phyloP scores from a whole-genome alignment of 2,888 invertebrate genomes.

The Conistra vaccinii region DNA sequence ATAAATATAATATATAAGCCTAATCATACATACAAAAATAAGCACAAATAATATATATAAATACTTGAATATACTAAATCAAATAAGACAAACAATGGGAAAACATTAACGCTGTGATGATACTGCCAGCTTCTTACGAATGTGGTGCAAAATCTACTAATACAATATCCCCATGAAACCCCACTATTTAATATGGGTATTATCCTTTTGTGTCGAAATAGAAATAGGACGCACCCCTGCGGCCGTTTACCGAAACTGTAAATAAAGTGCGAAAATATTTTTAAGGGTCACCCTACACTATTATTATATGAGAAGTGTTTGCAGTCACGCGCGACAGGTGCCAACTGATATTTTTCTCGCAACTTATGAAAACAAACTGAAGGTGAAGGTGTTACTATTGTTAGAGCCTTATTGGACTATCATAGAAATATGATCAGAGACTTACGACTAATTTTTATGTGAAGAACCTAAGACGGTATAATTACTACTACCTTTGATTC shows the following conservation, averaged over 20 bases:
- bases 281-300: constrained; percentile 17
- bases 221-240: constrained; percentile 10
- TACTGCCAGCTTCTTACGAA: too few relatives aligned
- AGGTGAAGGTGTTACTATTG: not conserved
- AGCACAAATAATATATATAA: too few relatives aligned
- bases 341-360: constrained; percentile 22
- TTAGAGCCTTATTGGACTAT: too few relatives aligned
- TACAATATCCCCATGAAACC: constrained; percentile 13
- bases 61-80: too few relatives aligned
- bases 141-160: not conserved
- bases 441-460: too few relatives aligned
- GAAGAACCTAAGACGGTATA: too few relatives aligned
- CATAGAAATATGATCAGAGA: too few relatives aligned
- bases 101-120: too few relatives aligned
- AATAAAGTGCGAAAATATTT: constrained; percentile 67
- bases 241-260: constrained; percentile 52
- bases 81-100: too few relatives aligned
- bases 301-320: constrained; percentile 39
- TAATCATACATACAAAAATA: too few relatives aligned
- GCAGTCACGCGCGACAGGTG: constrained; percentile 28
- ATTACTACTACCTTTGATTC: too few relatives aligned
- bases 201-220: constrained; percentile 14
- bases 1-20: too few relatives aligned
- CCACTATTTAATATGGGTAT: constrained; percentile 37
- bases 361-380: constrained; percentile 38